Evolutionary conservation across 2,888 invertebrate species (phyloP).

Genomic region (Kryphioiulus occultus): DNA sequence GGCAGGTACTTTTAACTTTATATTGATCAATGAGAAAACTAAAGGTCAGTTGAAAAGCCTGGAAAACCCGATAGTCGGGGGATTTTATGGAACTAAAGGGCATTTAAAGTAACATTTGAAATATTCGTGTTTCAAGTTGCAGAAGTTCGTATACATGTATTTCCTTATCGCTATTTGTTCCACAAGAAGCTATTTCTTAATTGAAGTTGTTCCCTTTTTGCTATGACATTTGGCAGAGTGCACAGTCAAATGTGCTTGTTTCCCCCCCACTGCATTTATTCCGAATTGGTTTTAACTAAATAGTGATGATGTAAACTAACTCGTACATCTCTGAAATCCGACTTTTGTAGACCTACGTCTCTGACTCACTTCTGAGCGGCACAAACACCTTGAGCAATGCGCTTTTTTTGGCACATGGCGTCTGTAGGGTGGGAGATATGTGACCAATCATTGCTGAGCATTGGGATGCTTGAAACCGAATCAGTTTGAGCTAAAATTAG

Average conservation of each 20-base stretch:
- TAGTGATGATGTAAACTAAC: background rate
- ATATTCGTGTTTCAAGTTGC: too few relatives aligned
- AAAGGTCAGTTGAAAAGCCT: too few relatives aligned
- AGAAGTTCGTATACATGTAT: background rate
- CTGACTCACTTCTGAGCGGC: background rate
- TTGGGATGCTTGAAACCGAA: background rate
- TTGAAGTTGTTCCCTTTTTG: background rate
- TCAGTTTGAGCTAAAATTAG: constrained; percentile 18
- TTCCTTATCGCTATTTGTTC: background rate
- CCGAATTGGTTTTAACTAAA: background rate
- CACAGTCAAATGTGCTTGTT: background rate
- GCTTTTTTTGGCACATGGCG: constrained; percentile 36
- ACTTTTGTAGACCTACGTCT: background rate
- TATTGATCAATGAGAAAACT: too few relatives aligned
- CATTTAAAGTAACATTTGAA: too few relatives aligned
- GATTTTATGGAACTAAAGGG: too few relatives aligned
- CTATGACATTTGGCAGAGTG: background rate
- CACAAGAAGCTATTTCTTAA: background rate
- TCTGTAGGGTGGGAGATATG: constrained; percentile 24
- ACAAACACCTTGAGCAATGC: constrained; percentile 32
- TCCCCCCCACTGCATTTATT: background rate
- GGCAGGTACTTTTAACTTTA: too few relatives aligned
- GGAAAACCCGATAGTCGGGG: too few relatives aligned
- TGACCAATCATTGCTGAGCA: constrained; percentile 25
- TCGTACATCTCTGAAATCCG: background rate